Evolutionary conservation across 2,888 invertebrate genomes (phyloP).

Genomic region (Diplazon laetatorius): DNA sequence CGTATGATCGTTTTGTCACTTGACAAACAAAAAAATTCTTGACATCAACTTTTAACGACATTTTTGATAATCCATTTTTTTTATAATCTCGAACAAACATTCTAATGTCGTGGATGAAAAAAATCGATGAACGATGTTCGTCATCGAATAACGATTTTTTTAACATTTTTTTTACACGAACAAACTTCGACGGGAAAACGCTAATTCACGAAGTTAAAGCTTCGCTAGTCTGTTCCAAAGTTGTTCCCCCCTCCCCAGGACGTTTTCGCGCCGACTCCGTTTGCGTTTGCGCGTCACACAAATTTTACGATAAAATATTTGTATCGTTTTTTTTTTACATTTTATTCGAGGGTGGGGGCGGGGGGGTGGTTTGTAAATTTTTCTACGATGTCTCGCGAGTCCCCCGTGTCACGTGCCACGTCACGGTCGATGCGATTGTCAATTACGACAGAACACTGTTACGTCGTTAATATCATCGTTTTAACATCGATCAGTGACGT

Average conservation of each 20-base stretch:
- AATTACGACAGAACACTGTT: neutral
- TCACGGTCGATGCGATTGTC: conserved; percentile 9
- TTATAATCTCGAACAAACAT: too few species aligned
- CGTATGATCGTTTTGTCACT: too few species aligned
- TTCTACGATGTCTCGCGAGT: neutral
- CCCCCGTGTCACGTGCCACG: too few species aligned
- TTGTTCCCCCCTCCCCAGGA: conserved; percentile 2
- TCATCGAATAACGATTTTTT: too few species aligned
- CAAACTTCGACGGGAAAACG: conserved; percentile 1
- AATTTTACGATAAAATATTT: conserved; percentile 24
- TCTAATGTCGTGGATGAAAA: neutral
- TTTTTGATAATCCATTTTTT: too few species aligned
- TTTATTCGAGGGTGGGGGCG: too few species aligned
- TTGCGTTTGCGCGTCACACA: conserved; percentile 25
- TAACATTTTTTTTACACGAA: too few species aligned
- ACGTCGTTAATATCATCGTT: neutral
- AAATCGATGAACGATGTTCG: neutral
- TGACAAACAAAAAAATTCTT: too few species aligned
- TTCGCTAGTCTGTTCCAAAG: conserved; percentile 29
- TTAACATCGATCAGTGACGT: neutral
- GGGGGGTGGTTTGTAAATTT: too few species aligned
- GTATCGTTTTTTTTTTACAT: conserved; percentile 10
- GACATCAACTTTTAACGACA: too few species aligned
- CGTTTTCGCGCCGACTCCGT: neutral
- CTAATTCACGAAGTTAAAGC: neutral